Evolutionary conservation across 2,888 invertebrate species (phyloP).

Genomic region (Dromius quadrimaculatus): DNA sequence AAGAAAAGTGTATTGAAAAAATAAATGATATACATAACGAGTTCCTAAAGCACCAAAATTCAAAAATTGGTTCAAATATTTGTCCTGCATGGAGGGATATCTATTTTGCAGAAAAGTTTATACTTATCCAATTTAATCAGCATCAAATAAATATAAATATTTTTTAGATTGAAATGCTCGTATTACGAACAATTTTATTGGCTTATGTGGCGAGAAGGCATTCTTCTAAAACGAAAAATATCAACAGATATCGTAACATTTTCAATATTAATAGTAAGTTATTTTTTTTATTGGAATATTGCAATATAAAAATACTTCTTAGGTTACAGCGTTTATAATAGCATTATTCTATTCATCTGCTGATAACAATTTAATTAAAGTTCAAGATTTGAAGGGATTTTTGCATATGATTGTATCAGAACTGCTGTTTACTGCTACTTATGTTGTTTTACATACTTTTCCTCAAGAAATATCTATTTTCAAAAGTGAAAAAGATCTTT

Average conservation of each 20-base stretch:
- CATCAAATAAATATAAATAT: not conserved
- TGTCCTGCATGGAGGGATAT: not conserved
- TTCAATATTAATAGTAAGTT: conserved; percentile 74
- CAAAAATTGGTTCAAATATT: not conserved
- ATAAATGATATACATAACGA: conserved; percentile 73
- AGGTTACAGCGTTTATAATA: conserved; percentile 27
- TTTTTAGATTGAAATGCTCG: conserved; percentile 13
- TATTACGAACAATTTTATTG: conserved; percentile 62
- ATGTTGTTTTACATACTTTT: conserved; percentile 76
- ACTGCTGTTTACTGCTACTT: conserved; percentile 77
- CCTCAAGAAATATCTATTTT: conserved; percentile 76
- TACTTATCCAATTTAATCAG: conserved; percentile 54
- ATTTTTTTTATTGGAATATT: conserved; percentile 1
- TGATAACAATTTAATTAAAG: conserved; percentile 74
- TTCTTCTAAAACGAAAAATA: not conserved
- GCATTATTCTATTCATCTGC: conserved; percentile 67
- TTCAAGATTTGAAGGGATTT: conserved; percentile 79
- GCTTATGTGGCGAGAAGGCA: conserved; percentile 76
- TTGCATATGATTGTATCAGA: conserved; percentile 78
- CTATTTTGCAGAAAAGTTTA: conserved; percentile 57
- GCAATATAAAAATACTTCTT: not conserved
- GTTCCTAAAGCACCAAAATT: conserved; percentile 57
- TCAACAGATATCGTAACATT: conserved; percentile 20
- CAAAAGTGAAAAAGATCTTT: conserved; percentile 77
- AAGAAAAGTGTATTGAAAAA: conserved; percentile 64